These are phyloP conservation scores for Sinocyclocheilus anophthalmus DNA, from an alignment of 2,113 vertebrate genomes.

Conservation along the genomic window DNA sequence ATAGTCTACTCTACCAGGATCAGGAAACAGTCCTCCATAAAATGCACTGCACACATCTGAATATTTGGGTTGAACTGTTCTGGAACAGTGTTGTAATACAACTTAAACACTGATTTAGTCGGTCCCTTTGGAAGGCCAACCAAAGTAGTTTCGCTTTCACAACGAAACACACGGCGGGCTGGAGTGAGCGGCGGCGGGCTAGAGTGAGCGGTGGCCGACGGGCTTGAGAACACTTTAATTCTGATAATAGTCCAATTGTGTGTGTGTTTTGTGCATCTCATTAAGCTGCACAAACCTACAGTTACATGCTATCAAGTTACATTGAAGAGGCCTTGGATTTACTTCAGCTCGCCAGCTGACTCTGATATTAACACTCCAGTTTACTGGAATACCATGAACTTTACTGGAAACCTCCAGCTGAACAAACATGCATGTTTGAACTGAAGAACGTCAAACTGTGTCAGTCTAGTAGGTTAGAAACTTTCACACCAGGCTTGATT, in stretches of 20 bases:
- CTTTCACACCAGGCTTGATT: constrained; percentile 6
- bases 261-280: constrained; percentile 48
- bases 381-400: constrained; percentile 33
- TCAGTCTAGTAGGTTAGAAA: constrained; percentile 10
- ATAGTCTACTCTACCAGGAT: too few species aligned
- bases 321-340: constrained; percentile 40
- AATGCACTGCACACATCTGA: too few species aligned
- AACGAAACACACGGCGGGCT: too few species aligned
- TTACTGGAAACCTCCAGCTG: constrained; percentile 46
- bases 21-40: too few species aligned
- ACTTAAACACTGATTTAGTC: too few species aligned
- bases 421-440: constrained; percentile 40
- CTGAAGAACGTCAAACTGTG: constrained; percentile 35
- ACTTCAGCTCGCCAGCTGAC: constrained; percentile 29
- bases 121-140: too few species aligned
- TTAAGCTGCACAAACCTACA: constrained; percentile 36
- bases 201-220: too few species aligned
- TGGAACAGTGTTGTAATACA: too few species aligned
- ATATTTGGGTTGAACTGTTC: too few species aligned
- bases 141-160: too few species aligned
- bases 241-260: constrained; percentile 62
- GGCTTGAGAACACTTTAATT: constrained; percentile 40
- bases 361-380: constrained; percentile 39
- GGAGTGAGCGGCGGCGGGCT: too few species aligned
- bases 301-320: constrained; percentile 58